Percentiles rank a stretch among this genome's conserved stretches.
phyloP scores from a whole-genome alignment of 2,888 invertebrate species.

The Philereme transversata region DNA sequence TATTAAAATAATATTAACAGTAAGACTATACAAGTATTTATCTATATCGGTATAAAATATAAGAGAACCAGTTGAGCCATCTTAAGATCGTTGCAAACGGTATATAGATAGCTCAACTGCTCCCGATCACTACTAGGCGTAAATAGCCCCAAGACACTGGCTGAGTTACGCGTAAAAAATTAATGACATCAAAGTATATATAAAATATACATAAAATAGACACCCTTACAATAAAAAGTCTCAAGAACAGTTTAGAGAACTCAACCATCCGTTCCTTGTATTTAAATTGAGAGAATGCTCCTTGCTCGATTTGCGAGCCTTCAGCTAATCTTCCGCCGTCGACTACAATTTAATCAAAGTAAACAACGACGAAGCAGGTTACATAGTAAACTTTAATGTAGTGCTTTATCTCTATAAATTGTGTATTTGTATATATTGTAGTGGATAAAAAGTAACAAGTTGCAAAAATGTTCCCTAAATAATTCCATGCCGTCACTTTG shows the following conservation, averaged over 20 bases:
- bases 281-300: slow-evolving; percentile 79
- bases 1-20: slow-evolving; percentile 37
- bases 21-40: slow-evolving; percentile 45
- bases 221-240: background rate
- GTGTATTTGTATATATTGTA: background rate
- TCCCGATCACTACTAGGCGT: too few relatives aligned
- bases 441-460: too few relatives aligned
- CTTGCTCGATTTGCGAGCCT: slow-evolving; percentile 80
- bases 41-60: slow-evolving; percentile 32
- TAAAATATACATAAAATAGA: background rate
- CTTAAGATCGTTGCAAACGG: too few relatives aligned
- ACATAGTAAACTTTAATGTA: slow-evolving; percentile 11
- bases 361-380: slow-evolving; percentile 70
- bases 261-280: slow-evolving; percentile 73
- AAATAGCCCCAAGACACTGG: too few relatives aligned
- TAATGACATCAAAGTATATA: too few relatives aligned
- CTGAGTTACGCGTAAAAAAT: too few relatives aligned
- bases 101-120: too few relatives aligned
- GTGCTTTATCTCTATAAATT: slow-evolving; percentile 7
- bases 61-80: too few relatives aligned
- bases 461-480: too few relatives aligned
- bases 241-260: slow-evolving; percentile 34
- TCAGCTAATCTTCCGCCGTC: slow-evolving; percentile 81
- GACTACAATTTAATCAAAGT: slow-evolving; percentile 84
- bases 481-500: too few relatives aligned